These are phyloP conservation scores for Caretta caretta DNA, from an alignment of 2,113 vertebrate species.

Conservation along the genomic window DNA sequence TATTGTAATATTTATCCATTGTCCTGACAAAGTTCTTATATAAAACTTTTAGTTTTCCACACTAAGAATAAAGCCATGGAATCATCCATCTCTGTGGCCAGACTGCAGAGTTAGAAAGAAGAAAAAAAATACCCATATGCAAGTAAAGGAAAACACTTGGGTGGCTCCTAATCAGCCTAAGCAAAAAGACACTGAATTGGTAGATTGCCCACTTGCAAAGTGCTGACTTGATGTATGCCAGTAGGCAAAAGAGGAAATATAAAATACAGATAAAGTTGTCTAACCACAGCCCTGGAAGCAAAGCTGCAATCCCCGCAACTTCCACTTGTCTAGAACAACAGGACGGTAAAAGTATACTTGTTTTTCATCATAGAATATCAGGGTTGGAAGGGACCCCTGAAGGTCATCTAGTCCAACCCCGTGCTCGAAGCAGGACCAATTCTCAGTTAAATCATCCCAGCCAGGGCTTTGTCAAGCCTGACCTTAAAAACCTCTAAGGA, in stretches of 20 bases:
- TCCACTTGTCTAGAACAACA: neutral
- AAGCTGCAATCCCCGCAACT: neutral
- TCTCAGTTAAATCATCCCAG: no score
- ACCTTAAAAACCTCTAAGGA: no score
- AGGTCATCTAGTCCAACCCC: no score
- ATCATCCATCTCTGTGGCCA: neutral
- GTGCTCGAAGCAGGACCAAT: no score
- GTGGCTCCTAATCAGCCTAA: neutral
- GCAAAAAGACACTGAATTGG: neutral
- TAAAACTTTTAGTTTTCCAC: neutral
- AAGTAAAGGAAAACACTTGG: neutral
- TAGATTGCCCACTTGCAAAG: neutral
- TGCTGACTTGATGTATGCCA: neutral
- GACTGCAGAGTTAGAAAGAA: fast-evolving
- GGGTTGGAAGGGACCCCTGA: no score
- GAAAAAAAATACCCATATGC: neutral
- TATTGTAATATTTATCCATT: neutral
- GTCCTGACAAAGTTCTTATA: neutral
- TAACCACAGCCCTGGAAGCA: neutral
- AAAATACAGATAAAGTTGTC: neutral
- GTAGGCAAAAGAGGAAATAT: neutral
- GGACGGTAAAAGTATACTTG: neutral
- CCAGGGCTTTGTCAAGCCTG: no score
- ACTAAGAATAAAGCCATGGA: neutral
- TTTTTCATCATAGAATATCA: neutral